Percentiles rank a stretch among this genome's conserved stretches.
These are phyloP conservation scores for Erithacus rubecula DNA, from an alignment of 2,797 vertebrate genomes.

Conservation along the genomic window DNA sequence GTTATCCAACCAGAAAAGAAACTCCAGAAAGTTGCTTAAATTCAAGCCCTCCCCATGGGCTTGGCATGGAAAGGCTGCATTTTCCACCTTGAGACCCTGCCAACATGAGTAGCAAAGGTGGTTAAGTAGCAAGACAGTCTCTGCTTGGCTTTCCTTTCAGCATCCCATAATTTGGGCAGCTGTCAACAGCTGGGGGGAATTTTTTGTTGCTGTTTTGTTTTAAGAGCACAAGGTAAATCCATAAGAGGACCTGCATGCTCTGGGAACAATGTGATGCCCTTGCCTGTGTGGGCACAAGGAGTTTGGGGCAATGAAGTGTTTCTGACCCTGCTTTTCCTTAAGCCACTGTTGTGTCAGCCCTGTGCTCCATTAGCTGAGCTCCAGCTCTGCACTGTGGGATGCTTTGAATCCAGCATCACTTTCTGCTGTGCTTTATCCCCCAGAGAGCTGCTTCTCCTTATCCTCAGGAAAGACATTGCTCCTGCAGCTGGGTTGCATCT, in stretches of 20 bases:
- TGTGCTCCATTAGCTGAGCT: not conserved
- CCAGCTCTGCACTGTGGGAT: not conserved
- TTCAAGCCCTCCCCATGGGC: not conserved
- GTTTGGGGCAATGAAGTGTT: not conserved
- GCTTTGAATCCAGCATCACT: not conserved
- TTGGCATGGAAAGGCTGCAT: not conserved
- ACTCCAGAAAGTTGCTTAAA: not conserved
- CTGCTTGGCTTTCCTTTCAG: not conserved
- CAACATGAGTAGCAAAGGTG: accelerated
- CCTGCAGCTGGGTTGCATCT: not conserved
- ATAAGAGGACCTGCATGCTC: not conserved
- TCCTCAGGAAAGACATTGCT: not conserved
- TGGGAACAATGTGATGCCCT: accelerated
- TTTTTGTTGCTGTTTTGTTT: not conserved
- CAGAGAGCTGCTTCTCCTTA: not conserved
- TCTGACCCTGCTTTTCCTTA: not conserved
- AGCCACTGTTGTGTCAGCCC: not conserved
- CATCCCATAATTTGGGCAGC: not conserved
- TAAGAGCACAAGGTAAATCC: not conserved
- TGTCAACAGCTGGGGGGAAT: not conserved
- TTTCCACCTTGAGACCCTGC: not conserved
- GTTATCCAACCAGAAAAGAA: not conserved
- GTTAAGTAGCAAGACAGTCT: not conserved
- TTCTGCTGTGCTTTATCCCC: not conserved
- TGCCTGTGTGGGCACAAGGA: not conserved